phyloP scores from a whole-genome alignment of 2,888 invertebrate species.

The Notocelia uddmanniana region DNA sequence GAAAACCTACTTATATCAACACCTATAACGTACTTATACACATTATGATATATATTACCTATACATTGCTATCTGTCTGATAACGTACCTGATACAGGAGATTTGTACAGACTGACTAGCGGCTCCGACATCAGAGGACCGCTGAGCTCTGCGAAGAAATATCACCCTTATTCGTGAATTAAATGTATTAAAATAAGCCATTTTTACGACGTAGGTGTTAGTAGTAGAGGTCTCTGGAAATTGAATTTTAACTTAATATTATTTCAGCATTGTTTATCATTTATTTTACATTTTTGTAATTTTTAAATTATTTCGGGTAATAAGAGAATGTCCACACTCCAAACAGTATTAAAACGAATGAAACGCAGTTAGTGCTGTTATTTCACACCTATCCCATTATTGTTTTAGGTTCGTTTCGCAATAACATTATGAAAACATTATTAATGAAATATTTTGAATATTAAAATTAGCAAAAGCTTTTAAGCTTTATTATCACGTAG shows the following conservation, averaged over 20 bases:
- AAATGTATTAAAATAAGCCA: conserved; percentile 16
- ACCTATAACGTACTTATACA: background rate
- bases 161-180: conserved; percentile 51
- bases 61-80: conserved; percentile 38
- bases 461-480: background rate
- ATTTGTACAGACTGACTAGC: conserved; percentile 82
- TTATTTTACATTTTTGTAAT: background rate
- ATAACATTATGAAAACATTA: background rate
- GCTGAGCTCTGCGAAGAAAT: conserved; percentile 68
- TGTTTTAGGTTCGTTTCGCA: background rate
- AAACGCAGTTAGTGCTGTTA: background rate
- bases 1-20: background rate
- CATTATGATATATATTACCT: background rate
- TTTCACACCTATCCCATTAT: background rate
- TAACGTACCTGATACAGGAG: conserved; percentile 80
- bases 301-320: no score
- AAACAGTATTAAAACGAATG: background rate
- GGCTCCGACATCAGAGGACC: conserved; percentile 80
- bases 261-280: background rate
- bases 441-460: background rate
- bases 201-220: conserved; percentile 32
- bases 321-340: background rate
- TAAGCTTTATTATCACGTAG: background rate
- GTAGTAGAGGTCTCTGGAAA: background rate
- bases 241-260: no score